phyloP scores from a whole-genome alignment of 1,140 invertebrate species.

The Gonatopus flavifemur region DNA sequence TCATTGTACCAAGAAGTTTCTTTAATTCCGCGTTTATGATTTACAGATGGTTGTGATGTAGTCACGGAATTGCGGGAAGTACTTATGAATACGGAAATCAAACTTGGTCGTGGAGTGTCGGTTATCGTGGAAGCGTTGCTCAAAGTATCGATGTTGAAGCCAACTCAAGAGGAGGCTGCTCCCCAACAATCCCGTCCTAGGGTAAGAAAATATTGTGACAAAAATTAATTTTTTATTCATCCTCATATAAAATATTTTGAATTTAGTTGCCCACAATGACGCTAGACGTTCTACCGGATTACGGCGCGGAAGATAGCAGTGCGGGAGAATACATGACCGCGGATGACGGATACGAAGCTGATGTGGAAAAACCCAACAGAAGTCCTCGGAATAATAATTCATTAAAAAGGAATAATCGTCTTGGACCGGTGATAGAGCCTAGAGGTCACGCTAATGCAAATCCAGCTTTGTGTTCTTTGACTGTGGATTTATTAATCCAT shows the following conservation, averaged over 20 bases:
- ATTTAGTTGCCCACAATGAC: constrained; percentile 47
- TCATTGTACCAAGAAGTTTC: neutral
- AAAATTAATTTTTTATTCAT: neutral
- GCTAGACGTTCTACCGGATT: constrained; percentile 56
- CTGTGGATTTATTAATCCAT: constrained; percentile 64
- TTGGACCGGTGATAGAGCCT: constrained; percentile 32
- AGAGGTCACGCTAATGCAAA: constrained; percentile 54
- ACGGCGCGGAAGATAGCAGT: constrained; percentile 57
- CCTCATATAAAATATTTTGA: neutral
- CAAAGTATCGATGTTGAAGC: constrained; percentile 47
- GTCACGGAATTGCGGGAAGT: constrained; percentile 36
- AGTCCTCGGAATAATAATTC: constrained; percentile 20
- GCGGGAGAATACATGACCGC: constrained; percentile 58
- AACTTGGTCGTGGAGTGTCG: constrained; percentile 45
- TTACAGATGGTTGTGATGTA: constrained; percentile 41
- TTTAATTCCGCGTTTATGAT: neutral
- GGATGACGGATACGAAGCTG: constrained; percentile 67
- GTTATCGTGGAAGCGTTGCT: constrained; percentile 47
- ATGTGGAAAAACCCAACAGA: constrained; percentile 53
- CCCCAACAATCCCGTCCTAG: constrained; percentile 44
- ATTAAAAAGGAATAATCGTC: constrained; percentile 32
- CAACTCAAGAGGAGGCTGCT: constrained; percentile 45
- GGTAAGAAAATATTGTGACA: constrained; percentile 28
- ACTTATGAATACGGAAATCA: constrained; percentile 39
- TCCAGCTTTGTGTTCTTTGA: constrained; percentile 63